These are phyloP conservation scores for Eupsilia transversa DNA, from an alignment of 2,888 invertebrate genomes.

Conservation along the genomic window DNA sequence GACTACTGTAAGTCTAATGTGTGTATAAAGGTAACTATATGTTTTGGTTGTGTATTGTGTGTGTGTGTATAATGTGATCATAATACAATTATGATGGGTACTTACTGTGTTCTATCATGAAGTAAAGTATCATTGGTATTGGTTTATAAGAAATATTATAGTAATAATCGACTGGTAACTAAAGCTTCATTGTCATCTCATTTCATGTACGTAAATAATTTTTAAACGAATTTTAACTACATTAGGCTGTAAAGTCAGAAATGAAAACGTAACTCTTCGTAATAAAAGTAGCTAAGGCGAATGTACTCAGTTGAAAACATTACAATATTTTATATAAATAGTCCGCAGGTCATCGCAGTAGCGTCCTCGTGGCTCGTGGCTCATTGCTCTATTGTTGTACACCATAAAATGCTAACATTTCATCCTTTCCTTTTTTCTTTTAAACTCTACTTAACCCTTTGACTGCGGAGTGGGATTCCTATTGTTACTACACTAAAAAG, in stretches of 20 bases:
- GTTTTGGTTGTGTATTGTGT: no score
- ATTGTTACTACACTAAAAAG: slow-evolving; percentile 57
- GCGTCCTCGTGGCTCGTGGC: slow-evolving; percentile 5
- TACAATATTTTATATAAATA: slow-evolving; percentile 7
- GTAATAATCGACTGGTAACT: background rate
- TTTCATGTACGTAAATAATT: background rate
- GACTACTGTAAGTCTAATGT: background rate
- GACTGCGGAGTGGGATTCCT: slow-evolving; percentile 47
- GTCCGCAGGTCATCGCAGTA: slow-evolving; percentile 8
- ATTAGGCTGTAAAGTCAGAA: background rate
- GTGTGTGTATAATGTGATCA: background rate
- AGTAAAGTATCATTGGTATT: background rate
- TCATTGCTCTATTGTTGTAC: slow-evolving; percentile 50
- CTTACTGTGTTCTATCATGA: background rate
- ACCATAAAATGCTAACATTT: slow-evolving; percentile 48
- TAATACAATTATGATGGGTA: background rate
- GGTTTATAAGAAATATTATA: no score
- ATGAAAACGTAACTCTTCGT: no score
- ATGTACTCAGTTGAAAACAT: background rate
- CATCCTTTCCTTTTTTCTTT: slow-evolving; percentile 51
- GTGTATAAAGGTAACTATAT: background rate
- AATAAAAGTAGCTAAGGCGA: background rate
- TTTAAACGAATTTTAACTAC: background rate
- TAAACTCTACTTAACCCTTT: slow-evolving; percentile 64
- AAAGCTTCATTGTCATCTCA: background rate